Evolutionary conservation across 2,797 vertebrate species (phyloP).

Genomic region (Falco naumanni): DNA sequence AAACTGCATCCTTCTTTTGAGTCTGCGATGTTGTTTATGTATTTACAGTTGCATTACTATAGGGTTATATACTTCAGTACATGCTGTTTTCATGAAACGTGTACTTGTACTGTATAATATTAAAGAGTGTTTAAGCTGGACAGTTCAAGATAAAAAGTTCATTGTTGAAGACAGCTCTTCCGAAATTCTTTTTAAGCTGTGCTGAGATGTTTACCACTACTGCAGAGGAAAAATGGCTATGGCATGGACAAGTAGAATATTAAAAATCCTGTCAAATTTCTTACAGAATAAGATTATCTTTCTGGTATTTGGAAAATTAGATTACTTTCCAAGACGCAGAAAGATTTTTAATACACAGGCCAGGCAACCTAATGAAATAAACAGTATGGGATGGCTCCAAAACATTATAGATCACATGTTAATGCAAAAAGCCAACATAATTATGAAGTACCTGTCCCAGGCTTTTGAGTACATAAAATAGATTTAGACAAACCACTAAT

Average conservation of each 20-base stretch:
- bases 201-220: not conserved
- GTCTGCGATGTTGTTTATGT: not conserved
- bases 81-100: not conserved
- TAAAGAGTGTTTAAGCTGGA: not conserved
- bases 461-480: not conserved
- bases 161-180: not conserved
- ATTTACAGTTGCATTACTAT: not conserved
- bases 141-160: not conserved
- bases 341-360: conserved; percentile 27
- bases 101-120: not conserved
- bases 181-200: not conserved
- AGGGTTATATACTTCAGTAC: not conserved
- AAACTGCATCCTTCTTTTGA: not conserved
- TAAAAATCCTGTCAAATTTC: conserved; percentile 19
- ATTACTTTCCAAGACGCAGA: conserved; percentile 39
- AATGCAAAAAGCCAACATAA: conserved; percentile 14
- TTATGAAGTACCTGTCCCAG: conserved; percentile 6
- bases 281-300: conserved; percentile 27
- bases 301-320: conserved; percentile 23
- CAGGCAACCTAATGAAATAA: conserved; percentile 44
- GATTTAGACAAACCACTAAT: not conserved
- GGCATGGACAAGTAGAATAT: not conserved
- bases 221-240: not conserved
- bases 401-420: conserved; percentile 34
- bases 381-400: conserved; percentile 5